phyloP scores from a whole-genome alignment of 2,797 vertebrate species.

The Melanogrammus aeglefinus region DNA sequence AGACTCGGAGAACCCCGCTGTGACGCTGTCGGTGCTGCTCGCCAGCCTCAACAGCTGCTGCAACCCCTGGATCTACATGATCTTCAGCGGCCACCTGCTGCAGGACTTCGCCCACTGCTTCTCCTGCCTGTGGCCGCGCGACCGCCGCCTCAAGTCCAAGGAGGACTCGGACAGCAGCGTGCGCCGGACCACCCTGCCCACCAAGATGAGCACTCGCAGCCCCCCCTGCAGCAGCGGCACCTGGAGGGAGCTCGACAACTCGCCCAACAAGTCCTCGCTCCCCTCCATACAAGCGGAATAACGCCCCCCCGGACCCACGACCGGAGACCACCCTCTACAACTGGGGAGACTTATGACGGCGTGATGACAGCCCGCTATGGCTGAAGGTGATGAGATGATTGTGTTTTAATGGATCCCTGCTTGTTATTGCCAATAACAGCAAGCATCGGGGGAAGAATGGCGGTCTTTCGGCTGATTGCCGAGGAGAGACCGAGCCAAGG shows the following conservation, averaged over 20 bases:
- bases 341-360: too few species aligned
- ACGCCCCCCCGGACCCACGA: slow-evolving; percentile 3
- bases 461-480: background rate
- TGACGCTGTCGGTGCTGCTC: slow-evolving; percentile 88
- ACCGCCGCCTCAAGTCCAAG: slow-evolving; percentile 72
- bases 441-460: too few species aligned
- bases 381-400: too few species aligned
- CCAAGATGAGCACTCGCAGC: slow-evolving; percentile 80
- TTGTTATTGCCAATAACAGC: too few species aligned
- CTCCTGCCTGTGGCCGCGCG: slow-evolving; percentile 76
- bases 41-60: slow-evolving; percentile 97
- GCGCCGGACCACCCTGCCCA: slow-evolving; percentile 83
- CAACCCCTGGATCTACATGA: slow-evolving; percentile 99
- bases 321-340: too few species aligned
- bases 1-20: slow-evolving; percentile 90
- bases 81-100: slow-evolving; percentile 95
- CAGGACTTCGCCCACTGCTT: slow-evolving; percentile 88
- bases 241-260: slow-evolving; percentile 78
- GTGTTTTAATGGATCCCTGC: too few species aligned
- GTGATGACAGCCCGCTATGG: too few species aligned
- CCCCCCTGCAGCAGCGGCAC: slow-evolving; percentile 78
- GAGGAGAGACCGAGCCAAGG: background rate
- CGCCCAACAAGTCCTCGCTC: slow-evolving; percentile 70
- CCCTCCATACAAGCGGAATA: slow-evolving; percentile 59
- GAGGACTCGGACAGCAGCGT: slow-evolving; percentile 89